Conservation (phyloP, 1,140 invertebrate species). For the Brachionus angularis region DNA sequence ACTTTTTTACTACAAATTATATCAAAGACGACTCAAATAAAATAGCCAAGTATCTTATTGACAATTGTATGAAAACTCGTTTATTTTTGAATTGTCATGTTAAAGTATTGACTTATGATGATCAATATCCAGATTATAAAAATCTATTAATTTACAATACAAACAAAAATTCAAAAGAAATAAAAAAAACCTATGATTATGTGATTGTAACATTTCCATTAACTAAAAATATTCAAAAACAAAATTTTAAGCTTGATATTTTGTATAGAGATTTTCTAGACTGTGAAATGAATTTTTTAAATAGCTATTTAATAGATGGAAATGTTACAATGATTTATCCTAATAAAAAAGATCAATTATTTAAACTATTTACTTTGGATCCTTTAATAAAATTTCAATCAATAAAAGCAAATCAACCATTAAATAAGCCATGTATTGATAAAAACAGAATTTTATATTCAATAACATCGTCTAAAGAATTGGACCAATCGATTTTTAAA, state of each 20-base stretch:
- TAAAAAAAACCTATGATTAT: slow-evolving; percentile 33
- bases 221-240: slow-evolving; percentile 26
- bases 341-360: not conserved
- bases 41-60: not conserved
- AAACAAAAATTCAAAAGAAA: not conserved
- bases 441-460: not conserved
- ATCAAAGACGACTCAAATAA: slow-evolving; percentile 15
- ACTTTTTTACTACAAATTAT: not conserved
- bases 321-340: not conserved
- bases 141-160: not conserved
- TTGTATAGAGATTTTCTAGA: slow-evolving; percentile 39
- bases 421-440: too few relatives aligned
- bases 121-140: not conserved
- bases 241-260: slow-evolving; percentile 34
- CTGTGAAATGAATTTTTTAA: not conserved
- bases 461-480: not conserved
- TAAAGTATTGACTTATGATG: not conserved
- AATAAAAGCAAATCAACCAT: not conserved
- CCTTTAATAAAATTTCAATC: slow-evolving; percentile 2
- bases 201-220: slow-evolving; percentile 23
- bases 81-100: slow-evolving; percentile 16
- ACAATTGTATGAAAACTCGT: not conserved
- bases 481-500: not conserved
- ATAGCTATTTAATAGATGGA: slow-evolving; percentile 8
- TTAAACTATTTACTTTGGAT: not conserved